phyloP scores from a whole-genome alignment of 2,113 vertebrate genomes.

The Corythaeola cristata region DNA sequence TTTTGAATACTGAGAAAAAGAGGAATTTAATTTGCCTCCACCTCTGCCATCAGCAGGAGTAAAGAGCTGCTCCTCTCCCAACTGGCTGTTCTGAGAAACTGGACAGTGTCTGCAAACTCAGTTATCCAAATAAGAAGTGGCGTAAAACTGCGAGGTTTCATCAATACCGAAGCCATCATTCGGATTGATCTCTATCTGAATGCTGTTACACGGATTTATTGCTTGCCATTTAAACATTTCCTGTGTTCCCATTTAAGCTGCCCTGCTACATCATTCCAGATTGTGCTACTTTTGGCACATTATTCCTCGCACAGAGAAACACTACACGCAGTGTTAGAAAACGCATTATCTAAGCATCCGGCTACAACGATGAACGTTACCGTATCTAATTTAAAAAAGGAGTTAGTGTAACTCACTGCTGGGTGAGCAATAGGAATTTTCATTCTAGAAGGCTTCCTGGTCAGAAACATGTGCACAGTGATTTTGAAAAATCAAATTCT shows the following conservation, averaged over 20 bases:
- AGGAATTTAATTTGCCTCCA: background rate
- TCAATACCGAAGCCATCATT: background rate
- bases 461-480: background rate
- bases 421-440: background rate
- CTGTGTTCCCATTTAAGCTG: background rate
- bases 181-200: background rate
- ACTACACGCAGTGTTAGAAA: background rate
- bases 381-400: background rate
- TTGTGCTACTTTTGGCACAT: background rate
- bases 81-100: background rate
- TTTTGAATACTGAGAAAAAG: background rate
- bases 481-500: background rate
- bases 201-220: background rate
- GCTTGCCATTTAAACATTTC: background rate
- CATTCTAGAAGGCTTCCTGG: background rate
- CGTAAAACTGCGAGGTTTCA: background rate
- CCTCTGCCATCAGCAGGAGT: background rate
- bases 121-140: background rate
- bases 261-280: background rate
- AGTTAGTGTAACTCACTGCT: background rate
- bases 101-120: background rate
- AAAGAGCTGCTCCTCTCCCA: background rate
- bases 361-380: background rate
- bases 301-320: background rate
- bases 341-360: background rate